Evolutionary conservation across 2,888 invertebrate genomes (phyloP).

Genomic region (Hybos culiciformis): DNA sequence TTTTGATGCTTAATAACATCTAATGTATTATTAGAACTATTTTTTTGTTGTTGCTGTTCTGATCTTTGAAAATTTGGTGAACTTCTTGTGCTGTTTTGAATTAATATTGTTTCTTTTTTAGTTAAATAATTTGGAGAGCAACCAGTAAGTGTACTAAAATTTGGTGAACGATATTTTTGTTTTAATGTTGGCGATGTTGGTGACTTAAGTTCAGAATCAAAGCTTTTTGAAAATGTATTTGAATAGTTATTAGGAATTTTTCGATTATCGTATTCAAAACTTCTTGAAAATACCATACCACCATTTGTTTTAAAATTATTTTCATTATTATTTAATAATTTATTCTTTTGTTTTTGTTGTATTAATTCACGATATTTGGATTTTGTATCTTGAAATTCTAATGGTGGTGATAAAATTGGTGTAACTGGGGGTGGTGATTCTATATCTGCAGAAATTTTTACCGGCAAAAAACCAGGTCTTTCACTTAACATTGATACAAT

Average conservation of each 20-base stretch:
- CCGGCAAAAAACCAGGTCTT: conserved; percentile 34
- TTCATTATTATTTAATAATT: no score
- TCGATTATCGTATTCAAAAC: conserved; percentile 34
- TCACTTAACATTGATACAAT: conserved; percentile 32
- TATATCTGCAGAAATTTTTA: conserved; percentile 28
- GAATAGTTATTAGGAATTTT: conserved; percentile 28
- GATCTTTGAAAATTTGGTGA: conserved; percentile 33
- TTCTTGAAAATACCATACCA: conserved; percentile 36
- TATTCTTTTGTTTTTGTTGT: conserved; percentile 12
- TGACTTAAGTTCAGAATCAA: conserved; percentile 29
- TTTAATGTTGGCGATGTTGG: conserved; percentile 10
- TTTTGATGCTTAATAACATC: neutral
- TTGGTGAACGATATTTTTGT: conserved; percentile 27
- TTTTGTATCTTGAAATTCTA: conserved; percentile 49
- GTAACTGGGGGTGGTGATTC: conserved; percentile 51
- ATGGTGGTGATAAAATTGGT: conserved; percentile 55
- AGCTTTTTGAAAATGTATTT: conserved; percentile 35
- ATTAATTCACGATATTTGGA: conserved; percentile 18
- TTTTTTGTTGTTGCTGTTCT: conserved; percentile 25
- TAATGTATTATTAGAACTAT: conserved; percentile 22
- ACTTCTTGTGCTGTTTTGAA: conserved; percentile 28
- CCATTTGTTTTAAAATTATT: conserved; percentile 20
- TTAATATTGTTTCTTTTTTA: conserved; percentile 28
- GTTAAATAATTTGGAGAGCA: conserved; percentile 34
- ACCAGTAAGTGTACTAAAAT: conserved; percentile 33